Base-by-base conservation (phyloP, 1,140 invertebrate genomes). In the Bicyclus anynana region DNA sequence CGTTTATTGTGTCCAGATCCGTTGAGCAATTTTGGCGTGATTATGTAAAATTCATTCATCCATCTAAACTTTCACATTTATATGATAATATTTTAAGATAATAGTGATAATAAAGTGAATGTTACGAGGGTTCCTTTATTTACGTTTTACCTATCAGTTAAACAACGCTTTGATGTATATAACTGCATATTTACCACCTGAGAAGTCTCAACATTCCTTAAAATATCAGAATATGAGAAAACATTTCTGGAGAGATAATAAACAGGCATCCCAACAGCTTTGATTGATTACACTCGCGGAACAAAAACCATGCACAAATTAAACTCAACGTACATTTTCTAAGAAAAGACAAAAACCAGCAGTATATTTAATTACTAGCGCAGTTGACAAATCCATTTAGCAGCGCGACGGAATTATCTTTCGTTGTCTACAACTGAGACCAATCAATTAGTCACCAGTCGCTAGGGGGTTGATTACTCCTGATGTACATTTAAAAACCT, bases 321-420 rank as follows among this genome's bases (percentile, higher is more conserved):
- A 47, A 47, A 55, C 26, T 29, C 37, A 52, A 29, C 49, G 29
- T 52, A 33, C 37, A 47, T 54, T 47, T 26, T 47, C 21, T 27
- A 20, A 27, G 44, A 14, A 26, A 47, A 26, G 51, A 74, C 56
- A 72, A 63, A 54, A 54, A 53, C 58, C 58, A 60, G 58, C 37
- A 57, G 47, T 48, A 68, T 78, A 84, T 84, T 85, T 78, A 85
- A 84, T 87, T 85, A 85, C 65, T 69, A 46, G 65, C 74, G 70
- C 73, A 72, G 78, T 84, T 87, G 82, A 87, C 82, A 84, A 87
- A 85, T 87, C 76, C 75, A 83, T 84, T 85, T 78, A 81, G 67
- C 73, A 67, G 70, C 62, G 73, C 71, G 57, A 40, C 66, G 67
- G 66, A 68, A 71, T 77, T 84, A 82, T 84, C 79, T 84, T 82